These are phyloP conservation scores for Sylvicola fuscatus DNA, from an alignment of 2,888 invertebrate species.

Conservation along the genomic window DNA sequence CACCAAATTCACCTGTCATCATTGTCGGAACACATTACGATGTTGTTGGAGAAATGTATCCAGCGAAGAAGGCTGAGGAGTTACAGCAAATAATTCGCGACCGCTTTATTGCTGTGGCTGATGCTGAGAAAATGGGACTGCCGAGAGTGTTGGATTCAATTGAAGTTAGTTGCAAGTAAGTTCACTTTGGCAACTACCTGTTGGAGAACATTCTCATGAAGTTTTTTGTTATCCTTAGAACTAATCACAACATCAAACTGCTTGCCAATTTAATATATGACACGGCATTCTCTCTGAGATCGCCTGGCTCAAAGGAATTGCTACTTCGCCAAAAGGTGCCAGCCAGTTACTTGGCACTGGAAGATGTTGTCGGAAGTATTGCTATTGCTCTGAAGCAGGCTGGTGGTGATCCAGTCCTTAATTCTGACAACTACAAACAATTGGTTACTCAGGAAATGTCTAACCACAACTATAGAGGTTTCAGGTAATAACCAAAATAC, in stretches of 20 bases:
- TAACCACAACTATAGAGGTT: constrained; percentile 22
- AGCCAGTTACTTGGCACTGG: constrained; percentile 82
- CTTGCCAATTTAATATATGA: constrained; percentile 86
- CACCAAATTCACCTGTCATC: constrained; percentile 89
- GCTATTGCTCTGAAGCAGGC: constrained; percentile 51
- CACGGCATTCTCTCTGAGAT: constrained; percentile 74
- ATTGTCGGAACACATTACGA: constrained; percentile 96
- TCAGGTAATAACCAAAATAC: too few species aligned
- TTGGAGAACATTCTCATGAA: not conserved
- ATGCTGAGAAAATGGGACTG: constrained; percentile 88
- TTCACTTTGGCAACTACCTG: not conserved
- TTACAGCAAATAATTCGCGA: constrained; percentile 76
- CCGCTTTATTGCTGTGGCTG: constrained; percentile 77
- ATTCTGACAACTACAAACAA: constrained; percentile 51
- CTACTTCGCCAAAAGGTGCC: constrained; percentile 87
- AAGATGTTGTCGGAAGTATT: constrained; percentile 72
- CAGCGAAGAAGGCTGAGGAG: constrained; percentile 35
- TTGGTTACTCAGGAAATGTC: constrained; percentile 24
- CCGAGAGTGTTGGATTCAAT: constrained; percentile 84
- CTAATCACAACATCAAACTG: constrained; percentile 71
- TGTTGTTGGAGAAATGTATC: constrained; percentile 33
- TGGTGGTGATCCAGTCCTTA: constrained; percentile 61
- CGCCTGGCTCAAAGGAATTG: constrained; percentile 79
- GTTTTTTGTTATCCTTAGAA: constrained; percentile 37
- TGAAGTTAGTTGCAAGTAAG: constrained; percentile 50